Percentiles rank a stretch among this genome's conserved stretches.
Conservation (phyloP, 2,797 vertebrate genomes). For the Perdix hodgsoniae region DNA sequence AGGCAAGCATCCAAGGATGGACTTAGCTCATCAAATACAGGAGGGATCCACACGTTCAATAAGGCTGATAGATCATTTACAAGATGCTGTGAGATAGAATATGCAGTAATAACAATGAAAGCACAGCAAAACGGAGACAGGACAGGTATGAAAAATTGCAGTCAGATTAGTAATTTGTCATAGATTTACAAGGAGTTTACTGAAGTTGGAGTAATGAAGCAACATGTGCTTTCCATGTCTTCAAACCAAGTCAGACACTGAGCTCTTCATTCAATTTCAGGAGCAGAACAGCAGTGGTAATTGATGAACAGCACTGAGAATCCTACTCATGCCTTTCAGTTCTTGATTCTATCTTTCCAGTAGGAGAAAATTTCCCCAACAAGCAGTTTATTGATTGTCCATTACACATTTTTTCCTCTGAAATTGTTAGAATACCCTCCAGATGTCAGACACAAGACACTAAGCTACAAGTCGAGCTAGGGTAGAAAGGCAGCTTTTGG, state of each 20-base stretch:
- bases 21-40: background rate
- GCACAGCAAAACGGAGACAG: slow-evolving; percentile 4
- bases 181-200: background rate
- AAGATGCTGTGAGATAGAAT: slow-evolving; percentile 15
- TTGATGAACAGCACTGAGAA: slow-evolving; percentile 25
- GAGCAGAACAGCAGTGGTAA: slow-evolving; percentile 26
- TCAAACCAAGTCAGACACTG: background rate
- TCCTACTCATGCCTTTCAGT: background rate
- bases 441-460: background rate
- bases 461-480: background rate
- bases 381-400: slow-evolving; percentile 28
- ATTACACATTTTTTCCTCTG: background rate
- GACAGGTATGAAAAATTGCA: slow-evolving; percentile 14
- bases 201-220: background rate
- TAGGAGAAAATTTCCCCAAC: slow-evolving; percentile 27
- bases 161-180: slow-evolving; percentile 28
- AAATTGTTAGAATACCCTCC: slow-evolving; percentile 12
- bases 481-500: background rate
- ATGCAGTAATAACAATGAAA: slow-evolving; percentile 17
- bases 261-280: background rate
- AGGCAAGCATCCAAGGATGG: background rate
- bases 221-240: background rate
- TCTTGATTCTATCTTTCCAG: background rate
- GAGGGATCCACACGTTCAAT: background rate
- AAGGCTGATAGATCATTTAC: slow-evolving; percentile 22